Evolutionary conservation across 1,140 invertebrate species (phyloP), one percentile per base, ranked within the genome.

Genomic region (Cydia pomonella): DNA sequence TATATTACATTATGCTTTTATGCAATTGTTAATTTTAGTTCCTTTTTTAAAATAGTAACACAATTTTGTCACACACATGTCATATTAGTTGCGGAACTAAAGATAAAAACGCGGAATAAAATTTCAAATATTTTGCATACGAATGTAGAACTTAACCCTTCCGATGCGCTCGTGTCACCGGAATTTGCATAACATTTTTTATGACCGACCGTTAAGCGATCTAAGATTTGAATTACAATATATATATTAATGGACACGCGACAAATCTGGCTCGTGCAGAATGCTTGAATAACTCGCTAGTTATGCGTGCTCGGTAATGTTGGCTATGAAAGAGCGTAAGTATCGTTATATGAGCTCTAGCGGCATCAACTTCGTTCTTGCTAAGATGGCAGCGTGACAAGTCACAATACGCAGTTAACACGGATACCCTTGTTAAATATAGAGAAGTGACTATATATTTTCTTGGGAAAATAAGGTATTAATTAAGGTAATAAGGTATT

Each of bases 101-200:
- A 59, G 7, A 23, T 12, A 59, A 23, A 59, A 23, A 18, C 3
- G 2, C 21, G 2, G 21, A 59, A 59, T 21, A 72, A 50, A 12
- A 50, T 72, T 23, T 23, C 69, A 13, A 72, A 72, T 72, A 50
- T 72, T 72, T 72, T 72, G 71, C 71, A 72, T 72, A 72, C 38
- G 71, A 72, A 47, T 72, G 38, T 23, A 69, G 18, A 69, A 69
- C 25, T 66, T 69, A 69, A 69, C 64, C 64, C 64, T 69, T 33
- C 64, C 64, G 41, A 72, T 72, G 71, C 71, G 41, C 41, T 72
- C 64, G 64, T 69, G 64, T 69, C 64, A 69, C 64, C 12, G 4
- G 18, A 69, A 69, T 69, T 69, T 69, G 64, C 64, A 69, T 69
- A 69, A n/a, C 64, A 69, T 69, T 69, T 69, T 69, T 69, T 69